Conservation (phyloP, 2,797 vertebrate genomes). For the Myotis findleyi region DNA sequence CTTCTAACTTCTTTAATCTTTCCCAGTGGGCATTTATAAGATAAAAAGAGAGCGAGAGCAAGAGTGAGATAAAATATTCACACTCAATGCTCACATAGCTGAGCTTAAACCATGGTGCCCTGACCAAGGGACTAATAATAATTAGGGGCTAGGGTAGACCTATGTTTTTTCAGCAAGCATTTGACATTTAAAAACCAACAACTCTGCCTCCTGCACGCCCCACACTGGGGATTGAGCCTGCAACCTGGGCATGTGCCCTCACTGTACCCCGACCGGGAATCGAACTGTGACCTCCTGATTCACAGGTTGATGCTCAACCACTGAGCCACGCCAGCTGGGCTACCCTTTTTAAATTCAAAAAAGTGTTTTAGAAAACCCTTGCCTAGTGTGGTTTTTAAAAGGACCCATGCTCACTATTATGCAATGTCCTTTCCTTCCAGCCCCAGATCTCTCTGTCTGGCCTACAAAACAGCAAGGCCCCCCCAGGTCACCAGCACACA, state of each 20-base stretch:
- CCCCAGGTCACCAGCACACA: constrained; percentile 69
- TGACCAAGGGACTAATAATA: not conserved
- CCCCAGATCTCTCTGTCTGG: constrained; percentile 42
- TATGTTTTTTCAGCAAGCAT: constrained; percentile 29
- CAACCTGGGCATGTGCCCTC: no score
- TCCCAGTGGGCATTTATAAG: not conserved
- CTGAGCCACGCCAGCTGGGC: no score
- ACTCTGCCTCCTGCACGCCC: no score
- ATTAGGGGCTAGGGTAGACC: not conserved
- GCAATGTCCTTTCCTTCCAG: constrained; percentile 9
- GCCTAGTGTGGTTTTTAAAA: not conserved
- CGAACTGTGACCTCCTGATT: no score
- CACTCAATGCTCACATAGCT: not conserved
- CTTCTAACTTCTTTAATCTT: constrained; percentile 14
- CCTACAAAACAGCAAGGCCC: constrained; percentile 49
- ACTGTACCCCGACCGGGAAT: no score
- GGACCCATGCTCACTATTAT: not conserved
- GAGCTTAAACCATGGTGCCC: not conserved
- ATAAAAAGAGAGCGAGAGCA: not conserved
- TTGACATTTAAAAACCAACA: not conserved
- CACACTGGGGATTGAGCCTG: no score
- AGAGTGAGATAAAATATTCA: not conserved
- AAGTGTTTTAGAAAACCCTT: not conserved
- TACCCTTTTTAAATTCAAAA: not conserved
- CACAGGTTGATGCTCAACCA: no score